Base-by-base conservation (phyloP, 2,797 vertebrate species). In the Thaleichthys pacificus region DNA sequence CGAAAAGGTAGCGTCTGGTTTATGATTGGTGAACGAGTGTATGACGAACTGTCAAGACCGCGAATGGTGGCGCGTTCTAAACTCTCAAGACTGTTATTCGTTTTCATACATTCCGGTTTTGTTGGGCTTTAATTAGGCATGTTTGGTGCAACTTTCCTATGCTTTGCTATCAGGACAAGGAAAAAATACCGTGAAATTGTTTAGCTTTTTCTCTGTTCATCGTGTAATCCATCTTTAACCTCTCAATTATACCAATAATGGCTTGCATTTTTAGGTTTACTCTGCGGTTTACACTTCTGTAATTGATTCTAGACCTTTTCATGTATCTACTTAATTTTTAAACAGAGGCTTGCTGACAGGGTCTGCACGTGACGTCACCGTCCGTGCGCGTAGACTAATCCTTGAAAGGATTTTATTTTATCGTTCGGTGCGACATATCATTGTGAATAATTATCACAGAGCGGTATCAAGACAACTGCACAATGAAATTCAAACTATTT, bases 351-450 rank as follows among this genome's bases (percentile, higher is more conserved):
- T 19, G 51, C 51, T n/a, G 14, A 54, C 51, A 54, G 15, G 1
- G 77, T 78, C 81, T 86, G 73, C 83, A 85, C 81, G 77, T 90
- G 89, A 90, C 84, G 84, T 90, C 87, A 89, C 74, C 82, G 70
- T 71, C 79, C 78, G 69, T 74, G 74, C 24, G 78, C 75, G 77
- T 82, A 73, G 82, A 62, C 70, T 71, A 68, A 72, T 66, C 79
- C 38, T 80, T 38, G 51, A 78, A 79, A 84, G 83, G 77, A 84
- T 82, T 49, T 51, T 49, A 51, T 68, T 56, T 49, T 32, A 57
- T 57, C 66, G 28, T 57, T 26, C 15, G 7, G 42, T 49, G 42
- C 42, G 63, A 65, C 63, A 6, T 42, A 7, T 38, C 19, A 42
- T 42, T 38, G 63, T 65, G 38, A 35, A 38, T 21, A 8, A 42